Evolutionary conservation across 2,888 invertebrate genomes (phyloP).

Genomic region (Ormyrus labotus): DNA sequence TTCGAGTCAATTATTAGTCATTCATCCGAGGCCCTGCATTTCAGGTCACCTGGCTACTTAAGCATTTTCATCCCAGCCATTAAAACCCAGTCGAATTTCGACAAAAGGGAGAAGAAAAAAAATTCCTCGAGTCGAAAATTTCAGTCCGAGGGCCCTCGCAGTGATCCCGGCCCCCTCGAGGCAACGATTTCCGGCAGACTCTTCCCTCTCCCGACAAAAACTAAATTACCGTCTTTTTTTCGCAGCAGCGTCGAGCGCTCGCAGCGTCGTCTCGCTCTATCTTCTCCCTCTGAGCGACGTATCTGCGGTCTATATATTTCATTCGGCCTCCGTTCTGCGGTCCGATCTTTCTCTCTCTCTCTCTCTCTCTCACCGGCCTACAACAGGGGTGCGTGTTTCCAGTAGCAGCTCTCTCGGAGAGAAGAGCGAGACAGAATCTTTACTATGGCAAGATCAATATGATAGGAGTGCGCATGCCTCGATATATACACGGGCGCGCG

Average conservation of each 20-base stretch:
- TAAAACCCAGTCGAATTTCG: too few relatives aligned
- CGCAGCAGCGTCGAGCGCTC: too few relatives aligned
- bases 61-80: too few relatives aligned
- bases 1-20: too few relatives aligned
- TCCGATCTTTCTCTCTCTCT: neutral
- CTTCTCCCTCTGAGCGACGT: too few relatives aligned
- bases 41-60: too few relatives aligned
- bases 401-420: neutral
- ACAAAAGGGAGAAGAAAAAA: too few relatives aligned
- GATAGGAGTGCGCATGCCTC: slow-evolving; percentile 73
- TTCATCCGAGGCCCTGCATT: too few relatives aligned
- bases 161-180: neutral
- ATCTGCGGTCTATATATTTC: slow-evolving; percentile 9
- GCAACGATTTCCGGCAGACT: neutral
- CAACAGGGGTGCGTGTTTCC: neutral
- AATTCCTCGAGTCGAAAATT: too few relatives aligned
- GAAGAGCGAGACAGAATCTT: slow-evolving; percentile 69
- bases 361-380: neutral
- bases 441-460: slow-evolving; percentile 75
- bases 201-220: too few relatives aligned
- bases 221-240: too few relatives aligned
- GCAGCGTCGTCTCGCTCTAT: too few relatives aligned
- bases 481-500: slow-evolving; percentile 54
- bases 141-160: neutral
- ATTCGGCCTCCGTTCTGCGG: slow-evolving; percentile 17